Evolutionary conservation across 2,113 vertebrate species (phyloP).

Genomic region (Illadopsis cleaveri): DNA sequence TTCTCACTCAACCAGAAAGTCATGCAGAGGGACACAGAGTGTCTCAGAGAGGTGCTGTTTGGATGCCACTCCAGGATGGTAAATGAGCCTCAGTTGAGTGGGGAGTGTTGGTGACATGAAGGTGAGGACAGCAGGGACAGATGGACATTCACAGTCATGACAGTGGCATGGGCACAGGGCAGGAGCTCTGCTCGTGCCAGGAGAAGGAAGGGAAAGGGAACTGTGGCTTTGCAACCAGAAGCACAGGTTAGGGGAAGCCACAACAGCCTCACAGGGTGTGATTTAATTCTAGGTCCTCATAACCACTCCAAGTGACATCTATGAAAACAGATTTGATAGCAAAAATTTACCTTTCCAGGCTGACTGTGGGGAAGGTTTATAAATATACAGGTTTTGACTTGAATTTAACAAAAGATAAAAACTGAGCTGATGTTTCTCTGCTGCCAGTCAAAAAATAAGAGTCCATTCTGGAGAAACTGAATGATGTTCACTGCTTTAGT

Average conservation of each 20-base stretch:
- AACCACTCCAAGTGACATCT: neutral
- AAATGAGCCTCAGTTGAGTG: neutral
- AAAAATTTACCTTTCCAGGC: neutral
- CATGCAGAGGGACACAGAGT: neutral
- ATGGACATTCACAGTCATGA: neutral
- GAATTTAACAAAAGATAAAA: neutral
- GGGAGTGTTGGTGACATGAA: neutral
- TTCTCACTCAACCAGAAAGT: slow-evolving; percentile 41
- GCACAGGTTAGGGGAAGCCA: neutral
- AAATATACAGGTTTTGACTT: neutral
- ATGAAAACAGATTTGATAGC: neutral
- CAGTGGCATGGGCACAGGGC: fast-evolving
- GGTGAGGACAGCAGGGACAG: neutral
- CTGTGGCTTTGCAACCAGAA: neutral
- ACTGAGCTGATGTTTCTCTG: neutral
- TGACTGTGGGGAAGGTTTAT: neutral
- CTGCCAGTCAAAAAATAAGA: neutral
- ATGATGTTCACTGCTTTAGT: neutral
- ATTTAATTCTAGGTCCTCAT: neutral
- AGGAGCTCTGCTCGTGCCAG: neutral
- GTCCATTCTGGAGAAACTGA: neutral
- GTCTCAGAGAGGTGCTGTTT: neutral
- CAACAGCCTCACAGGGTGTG: fast-evolving
- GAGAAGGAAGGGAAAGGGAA: neutral
- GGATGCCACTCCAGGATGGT: neutral